A percentile compares a stretch with the other conserved stretches of the same genome.
phyloP scores from a whole-genome alignment of 2,888 invertebrate species.

The Boloria selene region DNA sequence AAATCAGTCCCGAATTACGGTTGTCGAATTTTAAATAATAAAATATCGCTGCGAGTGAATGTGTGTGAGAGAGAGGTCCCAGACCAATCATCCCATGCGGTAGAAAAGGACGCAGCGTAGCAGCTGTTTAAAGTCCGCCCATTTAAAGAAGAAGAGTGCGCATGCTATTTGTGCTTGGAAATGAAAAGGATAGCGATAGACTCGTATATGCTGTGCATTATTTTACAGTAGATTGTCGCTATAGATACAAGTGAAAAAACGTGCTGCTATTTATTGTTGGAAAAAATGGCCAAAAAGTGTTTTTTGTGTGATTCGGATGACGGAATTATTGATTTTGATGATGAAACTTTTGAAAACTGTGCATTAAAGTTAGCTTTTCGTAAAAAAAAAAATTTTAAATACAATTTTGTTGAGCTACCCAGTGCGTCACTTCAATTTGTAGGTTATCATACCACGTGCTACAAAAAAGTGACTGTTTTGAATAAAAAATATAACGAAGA shows the following conservation, averaged over 20 bases:
- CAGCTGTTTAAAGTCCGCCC: too few species aligned
- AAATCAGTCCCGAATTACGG: too few species aligned
- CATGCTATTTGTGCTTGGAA: constrained; percentile 5
- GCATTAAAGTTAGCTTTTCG: constrained; percentile 39
- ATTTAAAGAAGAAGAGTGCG: neutral
- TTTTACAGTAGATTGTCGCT: constrained; percentile 4
- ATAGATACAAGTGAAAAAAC: too few species aligned
- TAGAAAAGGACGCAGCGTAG: too few species aligned
- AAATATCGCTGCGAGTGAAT: too few species aligned
- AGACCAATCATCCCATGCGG: too few species aligned
- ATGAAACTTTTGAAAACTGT: constrained; percentile 39
- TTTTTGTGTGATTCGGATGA: constrained; percentile 37
- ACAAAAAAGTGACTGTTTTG: constrained; percentile 39
- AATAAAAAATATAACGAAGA: constrained; percentile 36
- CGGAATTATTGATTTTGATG: constrained; percentile 34
- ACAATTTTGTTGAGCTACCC: constrained; percentile 33
- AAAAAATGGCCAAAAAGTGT: constrained; percentile 36
- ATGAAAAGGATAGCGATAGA: constrained; percentile 10
- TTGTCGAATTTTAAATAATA: too few species aligned
- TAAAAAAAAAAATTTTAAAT: constrained; percentile 38
- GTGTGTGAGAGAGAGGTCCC: too few species aligned
- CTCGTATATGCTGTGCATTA: constrained; percentile 3
- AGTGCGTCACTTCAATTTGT: constrained; percentile 29
- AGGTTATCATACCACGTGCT: constrained; percentile 36
- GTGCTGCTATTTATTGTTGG: constrained; percentile 4